These are phyloP conservation scores for Chanos chanos DNA, from an alignment of 2,797 vertebrate species.

Conservation along the genomic window DNA sequence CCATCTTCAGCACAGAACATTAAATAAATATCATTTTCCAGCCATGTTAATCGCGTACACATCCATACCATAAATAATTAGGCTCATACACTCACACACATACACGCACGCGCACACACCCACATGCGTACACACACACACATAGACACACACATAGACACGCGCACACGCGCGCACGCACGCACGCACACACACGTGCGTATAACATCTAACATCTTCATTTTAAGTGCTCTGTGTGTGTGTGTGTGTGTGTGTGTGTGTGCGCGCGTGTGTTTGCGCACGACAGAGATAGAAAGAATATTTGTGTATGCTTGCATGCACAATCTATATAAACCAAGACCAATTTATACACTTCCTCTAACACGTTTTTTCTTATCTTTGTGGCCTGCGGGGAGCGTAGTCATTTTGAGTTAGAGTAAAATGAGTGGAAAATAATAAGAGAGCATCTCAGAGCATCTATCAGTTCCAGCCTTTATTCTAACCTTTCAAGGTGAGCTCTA, in stretches of 20 bases:
- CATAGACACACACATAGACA: too few species aligned
- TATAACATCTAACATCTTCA: neutral
- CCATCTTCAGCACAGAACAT: conserved; percentile 69
- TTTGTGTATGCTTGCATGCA: conserved; percentile 33
- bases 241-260: conserved; percentile 23
- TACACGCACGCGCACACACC: conserved; percentile 37
- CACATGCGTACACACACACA: neutral
- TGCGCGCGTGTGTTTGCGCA: conserved; percentile 31
- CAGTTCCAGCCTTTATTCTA: conserved; percentile 64
- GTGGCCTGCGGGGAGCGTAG: conserved; percentile 71
- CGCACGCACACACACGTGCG: conserved; percentile 21
- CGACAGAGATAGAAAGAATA: too few species aligned
- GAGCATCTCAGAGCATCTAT: conserved; percentile 73
- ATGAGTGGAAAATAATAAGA: conserved; percentile 69
- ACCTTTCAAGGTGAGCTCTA: conserved; percentile 80
- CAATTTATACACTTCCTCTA: conserved; percentile 65
- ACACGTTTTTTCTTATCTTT: conserved; percentile 64
- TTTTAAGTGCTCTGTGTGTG: neutral
- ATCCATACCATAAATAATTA: conserved; percentile 71
- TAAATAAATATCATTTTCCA: conserved; percentile 76
- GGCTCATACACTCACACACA: conserved; percentile 62
- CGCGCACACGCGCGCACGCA: conserved; percentile 59
- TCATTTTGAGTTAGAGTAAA: conserved; percentile 65
- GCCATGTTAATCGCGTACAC: conserved; percentile 68
- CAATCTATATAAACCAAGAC: conserved; percentile 68